Evolutionary conservation across 2,797 vertebrate species (phyloP), one percentile per base, ranked within the genome.

Genomic region (Anguilla anguilla): DNA sequence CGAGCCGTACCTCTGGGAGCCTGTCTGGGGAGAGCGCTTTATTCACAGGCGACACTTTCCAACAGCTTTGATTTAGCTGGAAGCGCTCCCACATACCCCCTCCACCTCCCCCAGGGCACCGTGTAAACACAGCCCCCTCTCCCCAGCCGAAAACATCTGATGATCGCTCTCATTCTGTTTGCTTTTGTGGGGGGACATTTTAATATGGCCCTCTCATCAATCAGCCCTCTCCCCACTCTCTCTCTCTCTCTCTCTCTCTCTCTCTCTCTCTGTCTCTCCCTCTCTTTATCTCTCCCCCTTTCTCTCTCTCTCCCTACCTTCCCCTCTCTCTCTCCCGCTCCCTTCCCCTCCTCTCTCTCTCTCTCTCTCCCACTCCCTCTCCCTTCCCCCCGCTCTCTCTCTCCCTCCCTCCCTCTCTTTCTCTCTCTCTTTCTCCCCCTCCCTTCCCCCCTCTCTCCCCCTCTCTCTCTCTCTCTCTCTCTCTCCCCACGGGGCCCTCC

Each of bases 161-260:
- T 93, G 93, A 94, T 94, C 90, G 90, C 89, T 92, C 91, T 92
- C 82, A 22, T 93, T 93, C 92, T 92, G 91, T 92, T 92, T 93
- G 93, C 90, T 92, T 93, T 93, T 92, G 85, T 89, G 89, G 90
- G 86, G 89, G 91, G 91, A 92, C 57, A 28, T 94, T 94, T 93
- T 92, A 93, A 92, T 94, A 93, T 87, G 91, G 86, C 90, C 87
- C 93, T 93, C 90, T 90, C 92, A 93, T 93, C 93, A 87, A 93
- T 94, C 94, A 94, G 90, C 89, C 88, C 87, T 90, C 87, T 90
- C 92, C 31, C 74, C 74, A 4, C 3, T 67, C 39, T 79, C 61
- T 87, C 69, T 53, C 77, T 35, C 3, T n/a, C 81, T 67, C 87
- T 87, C 87, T 87, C 85, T 69, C 88, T 88, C 86, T 91, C 13